Percentiles rank a stretch among this genome's conserved stretches.
These are phyloP conservation scores for Ditylenchus dipsaci DNA, from an alignment of 1,140 invertebrate species.

Conservation along the genomic window DNA sequence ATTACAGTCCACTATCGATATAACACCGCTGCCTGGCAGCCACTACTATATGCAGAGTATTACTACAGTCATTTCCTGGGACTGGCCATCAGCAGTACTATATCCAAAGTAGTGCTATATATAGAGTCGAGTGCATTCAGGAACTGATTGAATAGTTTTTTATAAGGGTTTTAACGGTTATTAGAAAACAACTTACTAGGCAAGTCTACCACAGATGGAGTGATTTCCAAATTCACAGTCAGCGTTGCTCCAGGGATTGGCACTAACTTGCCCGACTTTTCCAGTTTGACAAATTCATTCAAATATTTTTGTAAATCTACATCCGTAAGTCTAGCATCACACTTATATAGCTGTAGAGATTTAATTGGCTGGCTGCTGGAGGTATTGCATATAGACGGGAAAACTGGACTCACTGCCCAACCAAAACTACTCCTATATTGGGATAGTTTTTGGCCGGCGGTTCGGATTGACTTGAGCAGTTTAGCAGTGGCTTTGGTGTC, in stretches of 20 bases:
- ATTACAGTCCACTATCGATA: too few relatives aligned
- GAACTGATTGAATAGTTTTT: too few relatives aligned
- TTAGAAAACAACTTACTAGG: constrained; percentile 21
- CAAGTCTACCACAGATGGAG: constrained; percentile 17
- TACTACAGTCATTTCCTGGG: too few relatives aligned
- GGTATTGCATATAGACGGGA: constrained; percentile 18
- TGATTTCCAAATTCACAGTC: constrained; percentile 28
- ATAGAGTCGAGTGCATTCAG: too few relatives aligned
- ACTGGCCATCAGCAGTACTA: too few relatives aligned
- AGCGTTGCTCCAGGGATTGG: constrained; percentile 29
- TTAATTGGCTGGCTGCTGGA: constrained; percentile 5
- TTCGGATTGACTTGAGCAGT: constrained; percentile 24
- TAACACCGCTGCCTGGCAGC: too few relatives aligned
- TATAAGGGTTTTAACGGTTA: too few relatives aligned
- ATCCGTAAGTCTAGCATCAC: constrained; percentile 37
- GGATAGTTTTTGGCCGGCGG: constrained; percentile 17
- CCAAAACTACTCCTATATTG: constrained; percentile 38
- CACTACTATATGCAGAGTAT: too few relatives aligned
- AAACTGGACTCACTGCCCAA: constrained; percentile 38
- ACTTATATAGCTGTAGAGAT: constrained; percentile 28
- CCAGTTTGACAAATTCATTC: constrained; percentile 32
- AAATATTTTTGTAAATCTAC: constrained; percentile 35
- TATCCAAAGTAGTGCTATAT: too few relatives aligned
- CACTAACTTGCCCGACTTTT: constrained; percentile 42
- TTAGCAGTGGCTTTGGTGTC: constrained; percentile 31